Evolutionary conservation across 2,113 vertebrate species (phyloP), one percentile per base, ranked within the genome.

Genomic region (Trematomus loennbergii): DNA sequence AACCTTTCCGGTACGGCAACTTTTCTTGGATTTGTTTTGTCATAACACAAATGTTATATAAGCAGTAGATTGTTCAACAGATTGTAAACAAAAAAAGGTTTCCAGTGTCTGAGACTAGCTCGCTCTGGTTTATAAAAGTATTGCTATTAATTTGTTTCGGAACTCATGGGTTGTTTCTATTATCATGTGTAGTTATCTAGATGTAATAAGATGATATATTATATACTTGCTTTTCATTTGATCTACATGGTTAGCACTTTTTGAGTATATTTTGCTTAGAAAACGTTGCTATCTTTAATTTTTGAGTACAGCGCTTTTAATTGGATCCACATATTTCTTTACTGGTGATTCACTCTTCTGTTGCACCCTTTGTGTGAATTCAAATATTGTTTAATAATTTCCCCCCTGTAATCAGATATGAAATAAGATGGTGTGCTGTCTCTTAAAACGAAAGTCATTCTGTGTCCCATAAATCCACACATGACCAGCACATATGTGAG

Each of bases 391-490:
- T 29, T 29, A 4, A 29, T 29, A 0, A 29, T 29, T 29, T 29
- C 3, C 29, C 36, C 5, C 36, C 36, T 40, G 36, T 40, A 40
- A 16, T 53, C 11, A 6, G 18, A 36, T 49, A n/a, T 40, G 10
- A 43, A 65, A 18, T 18, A 54, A 13, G 0, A 17, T 11, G 3
- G 43, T 55, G 36, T 15, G n/a, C 25, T 20, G 40, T 65, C 50
- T 73, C 46, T 72, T 84, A 63, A 68, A 62, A 54, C 4, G 0
- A 0, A 77, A 25, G 55, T 25, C 16, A 64, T 36, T 15, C 66
- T 50, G 63, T 0, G 1, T 20, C 67, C 13, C 40, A 46, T 57
- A 57, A 78, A 66, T 77, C 53, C 18, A 63, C 54, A 57, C 67
- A 58, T 18, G 36, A 73, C n/a, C 20, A 9, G 50, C 60, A 49